Conservation (phyloP, 2,888 invertebrate genomes). For the Phytoseiulus persimilis region DNA sequence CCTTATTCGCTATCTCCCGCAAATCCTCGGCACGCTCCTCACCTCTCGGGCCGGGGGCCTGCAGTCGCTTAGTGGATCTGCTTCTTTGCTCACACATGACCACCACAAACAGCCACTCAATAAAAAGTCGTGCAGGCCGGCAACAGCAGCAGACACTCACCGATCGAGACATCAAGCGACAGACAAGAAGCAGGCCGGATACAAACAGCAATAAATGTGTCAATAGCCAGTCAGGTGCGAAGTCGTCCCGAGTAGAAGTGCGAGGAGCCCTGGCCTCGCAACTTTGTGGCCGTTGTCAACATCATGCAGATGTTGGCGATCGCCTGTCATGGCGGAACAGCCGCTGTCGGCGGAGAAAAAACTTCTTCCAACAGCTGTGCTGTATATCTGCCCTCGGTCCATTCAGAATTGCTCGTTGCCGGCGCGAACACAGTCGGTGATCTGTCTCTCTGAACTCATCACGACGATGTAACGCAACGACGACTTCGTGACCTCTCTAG, state of each 20-base stretch:
- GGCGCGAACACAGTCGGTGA: too few species aligned
- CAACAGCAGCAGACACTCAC: background rate
- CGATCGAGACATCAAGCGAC: background rate
- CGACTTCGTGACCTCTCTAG: too few species aligned
- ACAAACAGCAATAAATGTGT: conserved; percentile 32
- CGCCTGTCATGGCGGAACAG: background rate
- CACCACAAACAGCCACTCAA: background rate
- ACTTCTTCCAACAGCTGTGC: background rate
- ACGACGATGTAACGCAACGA: too few species aligned
- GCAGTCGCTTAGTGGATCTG: background rate
- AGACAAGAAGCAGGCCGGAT: background rate
- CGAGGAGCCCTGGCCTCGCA: too few species aligned
- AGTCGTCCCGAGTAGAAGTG: background rate
- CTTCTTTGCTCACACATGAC: background rate
- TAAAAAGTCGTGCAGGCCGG: background rate
- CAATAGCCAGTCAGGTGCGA: conserved; percentile 29
- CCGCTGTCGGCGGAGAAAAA: background rate
- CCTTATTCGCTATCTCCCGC: background rate
- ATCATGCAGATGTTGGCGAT: background rate
- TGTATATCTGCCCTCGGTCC: background rate
- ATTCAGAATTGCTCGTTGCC: too few species aligned
- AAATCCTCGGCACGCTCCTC: background rate
- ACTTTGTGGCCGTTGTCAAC: background rate
- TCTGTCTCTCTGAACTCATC: too few species aligned
- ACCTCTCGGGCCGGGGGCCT: background rate